Conservation (phyloP, 2,797 vertebrate genomes). For the Nasua narica region DNA sequence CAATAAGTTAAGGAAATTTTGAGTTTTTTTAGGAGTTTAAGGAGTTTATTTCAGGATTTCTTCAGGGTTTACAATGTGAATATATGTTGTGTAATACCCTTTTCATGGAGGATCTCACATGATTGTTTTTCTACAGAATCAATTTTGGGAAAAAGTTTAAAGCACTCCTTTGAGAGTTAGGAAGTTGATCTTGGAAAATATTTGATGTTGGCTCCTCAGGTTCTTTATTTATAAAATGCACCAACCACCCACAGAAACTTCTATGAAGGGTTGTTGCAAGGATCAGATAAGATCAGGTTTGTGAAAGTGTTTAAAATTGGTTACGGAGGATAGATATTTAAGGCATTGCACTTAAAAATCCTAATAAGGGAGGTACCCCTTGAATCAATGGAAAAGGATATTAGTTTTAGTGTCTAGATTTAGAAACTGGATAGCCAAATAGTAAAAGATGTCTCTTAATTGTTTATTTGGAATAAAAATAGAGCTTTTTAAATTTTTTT, state of each 20-base stretch:
- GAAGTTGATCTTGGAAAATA: neutral
- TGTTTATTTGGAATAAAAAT: neutral
- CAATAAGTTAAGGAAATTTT: neutral
- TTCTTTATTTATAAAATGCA: neutral
- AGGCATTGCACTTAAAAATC: neutral
- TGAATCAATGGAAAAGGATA: neutral
- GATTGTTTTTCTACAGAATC: neutral
- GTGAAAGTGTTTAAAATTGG: neutral
- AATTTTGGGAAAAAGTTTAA: neutral
- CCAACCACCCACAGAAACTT: neutral
- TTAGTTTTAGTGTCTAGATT: neutral
- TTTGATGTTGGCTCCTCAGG: neutral
- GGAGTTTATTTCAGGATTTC: neutral
- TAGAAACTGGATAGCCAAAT: neutral
- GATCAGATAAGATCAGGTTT: conserved; percentile 1
- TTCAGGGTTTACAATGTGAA: neutral
- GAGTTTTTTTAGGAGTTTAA: neutral
- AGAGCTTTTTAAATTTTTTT: neutral
- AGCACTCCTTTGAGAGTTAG: neutral
- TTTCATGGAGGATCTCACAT: neutral
- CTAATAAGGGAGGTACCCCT: neutral
- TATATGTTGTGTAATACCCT: neutral
- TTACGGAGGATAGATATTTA: neutral
- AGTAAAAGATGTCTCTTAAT: neutral
- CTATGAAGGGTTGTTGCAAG: neutral